Conservation (phyloP, 2,113 vertebrate genomes). For the Pyrgilauda ruficollis region DNA sequence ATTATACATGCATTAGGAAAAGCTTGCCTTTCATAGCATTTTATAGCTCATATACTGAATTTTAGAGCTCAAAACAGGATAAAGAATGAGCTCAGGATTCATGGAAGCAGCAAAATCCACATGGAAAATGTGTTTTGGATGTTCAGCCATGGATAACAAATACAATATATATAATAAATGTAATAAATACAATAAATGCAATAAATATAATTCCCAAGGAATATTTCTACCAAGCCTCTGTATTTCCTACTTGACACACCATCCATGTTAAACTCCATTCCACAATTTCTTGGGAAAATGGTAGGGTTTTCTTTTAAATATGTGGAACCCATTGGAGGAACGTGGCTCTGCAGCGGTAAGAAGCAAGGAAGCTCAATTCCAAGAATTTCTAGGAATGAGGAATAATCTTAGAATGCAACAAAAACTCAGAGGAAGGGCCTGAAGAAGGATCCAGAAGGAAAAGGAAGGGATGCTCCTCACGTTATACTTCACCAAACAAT, state of each 20-base stretch:
- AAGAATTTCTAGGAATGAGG: neutral
- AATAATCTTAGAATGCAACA: neutral
- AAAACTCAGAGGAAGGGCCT: neutral
- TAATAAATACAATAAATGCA: no score
- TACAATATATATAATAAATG: neutral
- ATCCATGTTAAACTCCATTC: neutral
- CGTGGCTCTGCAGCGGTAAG: rapidly evolving
- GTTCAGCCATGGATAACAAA: neutral
- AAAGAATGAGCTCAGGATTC: neutral
- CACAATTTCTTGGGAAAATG: neutral
- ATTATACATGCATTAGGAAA: neutral
- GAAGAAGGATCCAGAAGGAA: neutral
- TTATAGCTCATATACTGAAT: neutral
- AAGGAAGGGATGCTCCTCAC: neutral
- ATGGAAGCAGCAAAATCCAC: neutral
- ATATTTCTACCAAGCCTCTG: neutral
- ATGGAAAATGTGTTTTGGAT: neutral
- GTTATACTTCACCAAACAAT: rapidly evolving
- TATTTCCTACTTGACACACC: neutral
- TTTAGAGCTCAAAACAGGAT: neutral
- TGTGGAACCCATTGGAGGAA: neutral
- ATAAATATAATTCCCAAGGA: neutral
- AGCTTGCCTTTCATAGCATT: neutral
- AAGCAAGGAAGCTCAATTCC: neutral
- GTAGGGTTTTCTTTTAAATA: neutral